Conservation (phyloP, 2,888 invertebrate genomes). For the Cyrtodaria siliqua region DNA sequence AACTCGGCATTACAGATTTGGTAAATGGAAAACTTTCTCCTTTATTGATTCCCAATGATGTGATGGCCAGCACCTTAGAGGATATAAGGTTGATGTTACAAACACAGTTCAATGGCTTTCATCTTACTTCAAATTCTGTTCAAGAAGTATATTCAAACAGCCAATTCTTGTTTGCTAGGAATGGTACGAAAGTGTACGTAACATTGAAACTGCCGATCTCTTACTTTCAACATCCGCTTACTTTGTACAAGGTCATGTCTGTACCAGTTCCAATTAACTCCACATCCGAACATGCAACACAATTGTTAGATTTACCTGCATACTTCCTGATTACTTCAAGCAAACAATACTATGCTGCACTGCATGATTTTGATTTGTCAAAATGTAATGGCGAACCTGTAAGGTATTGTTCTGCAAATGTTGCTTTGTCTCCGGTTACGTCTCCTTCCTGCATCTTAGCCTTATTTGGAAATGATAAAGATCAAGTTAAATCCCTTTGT, state of each 20-base stretch:
- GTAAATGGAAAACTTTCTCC: slow-evolving; percentile 30
- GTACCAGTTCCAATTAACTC: slow-evolving; percentile 49
- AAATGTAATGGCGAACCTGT: slow-evolving; percentile 3
- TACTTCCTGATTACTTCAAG: slow-evolving; percentile 24
- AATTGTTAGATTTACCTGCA: slow-evolving; percentile 42
- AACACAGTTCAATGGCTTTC: slow-evolving; percentile 37
- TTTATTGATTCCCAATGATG: slow-evolving; percentile 7
- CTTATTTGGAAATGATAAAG: slow-evolving; percentile 29
- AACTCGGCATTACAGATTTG: slow-evolving; percentile 13
- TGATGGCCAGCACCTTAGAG: slow-evolving; percentile 9
- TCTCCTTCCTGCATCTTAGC: slow-evolving; percentile 18
- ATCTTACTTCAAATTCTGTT: slow-evolving; percentile 16
- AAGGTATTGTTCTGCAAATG: slow-evolving; percentile 15
- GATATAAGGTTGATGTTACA: slow-evolving; percentile 20
- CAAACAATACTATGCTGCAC: slow-evolving; percentile 21
- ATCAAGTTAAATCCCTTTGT: slow-evolving; percentile 14
- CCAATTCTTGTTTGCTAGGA: slow-evolving; percentile 33
- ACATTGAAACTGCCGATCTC: slow-evolving; percentile 51
- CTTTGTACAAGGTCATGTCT: slow-evolving; percentile 37
- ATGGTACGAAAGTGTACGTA: slow-evolving; percentile 28
- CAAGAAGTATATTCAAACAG: slow-evolving; percentile 7
- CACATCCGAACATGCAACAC: slow-evolving; percentile 55
- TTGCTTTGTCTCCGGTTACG: slow-evolving; percentile 25
- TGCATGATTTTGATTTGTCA: slow-evolving; percentile 8
- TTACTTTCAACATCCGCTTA: slow-evolving; percentile 35